Evolutionary conservation across 1,140 invertebrate species (phyloP), one percentile per base, ranked within the genome.

Genomic region (Bombus sibiricus): DNA sequence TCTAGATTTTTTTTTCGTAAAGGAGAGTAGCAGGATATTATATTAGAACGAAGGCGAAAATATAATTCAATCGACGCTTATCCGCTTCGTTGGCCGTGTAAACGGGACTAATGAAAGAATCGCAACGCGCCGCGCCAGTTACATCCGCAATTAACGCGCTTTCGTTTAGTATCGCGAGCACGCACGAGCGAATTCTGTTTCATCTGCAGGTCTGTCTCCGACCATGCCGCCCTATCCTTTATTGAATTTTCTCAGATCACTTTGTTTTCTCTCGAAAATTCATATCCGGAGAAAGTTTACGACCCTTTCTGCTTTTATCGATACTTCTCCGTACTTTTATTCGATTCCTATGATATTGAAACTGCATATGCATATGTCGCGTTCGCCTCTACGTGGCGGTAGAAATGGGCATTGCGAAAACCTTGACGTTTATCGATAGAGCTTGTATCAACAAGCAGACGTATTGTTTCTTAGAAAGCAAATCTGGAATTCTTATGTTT

Each of bases 51-150:
- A 86, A 85, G 75, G 75, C 69, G 82, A 76, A 87, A 89, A 82
- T 71, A 64, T 64, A 78, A 83, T 89, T 74, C 81, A 72, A 84
- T 81, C 74, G 72, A 66, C 77, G 88, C 85, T 92, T 90, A 91
- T 71, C 81, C 91, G 93, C 86, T 92, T 89, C 89, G 91, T 73
- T 87, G 91, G 75, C 85, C 89, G 90, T 91, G 85, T 92, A 93
- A 93, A 92, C 81, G 86, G 86, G 88, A 89, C 81, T 92, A 92
- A 93, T 88, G 92, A 84, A 57, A 81, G 82, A 91, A 93, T 88
- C 88, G 91, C 92, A 92, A 91, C 75, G 62, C 77, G 74, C 76
- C 59, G 28, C 77, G 64, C 15, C 53, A 53, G 78, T 80, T 80
- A 76, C 59, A 75, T 81, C 78, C 69, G 76, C 57, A 34, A 79